These are phyloP conservation scores for Stenotaenia linearis DNA, from an alignment of 2,888 invertebrate genomes.

Conservation along the genomic window DNA sequence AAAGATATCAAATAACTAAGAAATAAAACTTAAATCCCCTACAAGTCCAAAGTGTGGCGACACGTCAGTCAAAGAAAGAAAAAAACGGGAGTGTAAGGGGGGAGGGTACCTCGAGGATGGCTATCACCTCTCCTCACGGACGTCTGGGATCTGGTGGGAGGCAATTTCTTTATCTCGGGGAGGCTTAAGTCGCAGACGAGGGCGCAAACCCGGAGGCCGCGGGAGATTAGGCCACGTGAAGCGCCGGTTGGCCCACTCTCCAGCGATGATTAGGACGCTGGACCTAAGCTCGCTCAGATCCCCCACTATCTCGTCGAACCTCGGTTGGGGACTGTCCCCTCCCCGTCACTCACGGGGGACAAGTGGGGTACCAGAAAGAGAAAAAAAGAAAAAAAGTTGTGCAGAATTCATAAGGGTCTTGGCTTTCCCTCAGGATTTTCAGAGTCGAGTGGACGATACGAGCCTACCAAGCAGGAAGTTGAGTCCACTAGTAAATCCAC, in stretches of 20 bases:
- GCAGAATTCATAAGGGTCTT: neutral
- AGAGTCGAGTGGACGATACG: neutral
- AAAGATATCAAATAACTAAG: neutral
- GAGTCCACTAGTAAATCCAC: neutral
- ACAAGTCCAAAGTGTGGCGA: neutral
- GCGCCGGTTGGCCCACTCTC: neutral
- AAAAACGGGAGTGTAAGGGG: neutral
- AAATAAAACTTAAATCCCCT: neutral
- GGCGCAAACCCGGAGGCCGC: constrained; percentile 15
- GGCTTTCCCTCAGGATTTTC: neutral
- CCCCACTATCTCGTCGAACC: neutral
- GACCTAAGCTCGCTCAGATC: neutral
- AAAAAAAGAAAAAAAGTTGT: neutral
- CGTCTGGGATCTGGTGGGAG: constrained; percentile 11
- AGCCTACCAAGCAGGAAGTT: neutral
- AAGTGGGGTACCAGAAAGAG: neutral
- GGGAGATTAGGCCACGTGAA: constrained; percentile 6
- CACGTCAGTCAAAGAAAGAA: neutral
- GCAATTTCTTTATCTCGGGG: constrained; percentile 7
- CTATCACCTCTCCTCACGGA: constrained; percentile 15
- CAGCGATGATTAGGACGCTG: neutral
- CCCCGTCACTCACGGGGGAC: neutral
- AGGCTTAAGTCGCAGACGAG: constrained; percentile 2
- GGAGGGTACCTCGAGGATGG: neutral
- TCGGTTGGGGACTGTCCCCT: neutral